phyloP scores from a whole-genome alignment of 2,113 vertebrate species.

The Perca fluviatilis region DNA sequence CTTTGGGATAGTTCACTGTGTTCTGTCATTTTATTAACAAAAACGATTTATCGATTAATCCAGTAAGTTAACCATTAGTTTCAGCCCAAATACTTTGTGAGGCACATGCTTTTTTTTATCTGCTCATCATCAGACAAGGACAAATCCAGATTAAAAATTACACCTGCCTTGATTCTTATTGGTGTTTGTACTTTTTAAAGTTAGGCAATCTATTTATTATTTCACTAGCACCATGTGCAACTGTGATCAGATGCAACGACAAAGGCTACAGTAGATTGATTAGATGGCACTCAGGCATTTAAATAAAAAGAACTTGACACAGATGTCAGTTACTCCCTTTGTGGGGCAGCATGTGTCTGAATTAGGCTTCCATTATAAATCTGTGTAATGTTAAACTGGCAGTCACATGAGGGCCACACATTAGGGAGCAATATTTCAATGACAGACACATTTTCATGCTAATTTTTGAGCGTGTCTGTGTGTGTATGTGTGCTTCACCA shows the following conservation, averaged over 20 bases:
- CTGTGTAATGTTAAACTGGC: conserved; percentile 34
- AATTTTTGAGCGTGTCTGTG: background rate
- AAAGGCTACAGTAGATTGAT: background rate
- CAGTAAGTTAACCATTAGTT: background rate
- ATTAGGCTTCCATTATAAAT: conserved; percentile 35
- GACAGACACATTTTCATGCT: conserved; percentile 47
- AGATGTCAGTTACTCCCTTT: conserved; percentile 38
- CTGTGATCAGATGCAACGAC: background rate
- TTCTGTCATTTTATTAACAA: conserved; percentile 2
- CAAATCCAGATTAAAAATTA: background rate
- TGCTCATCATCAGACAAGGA: background rate
- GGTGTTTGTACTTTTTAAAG: background rate
- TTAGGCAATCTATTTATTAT: background rate
- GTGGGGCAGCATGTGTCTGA: conserved; percentile 47
- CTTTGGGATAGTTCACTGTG: background rate
- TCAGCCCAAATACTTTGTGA: background rate
- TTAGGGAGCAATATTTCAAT: conserved; percentile 36
- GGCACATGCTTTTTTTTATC: background rate
- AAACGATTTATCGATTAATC: background rate
- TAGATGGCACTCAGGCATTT: conserved; percentile 8
- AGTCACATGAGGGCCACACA: conserved; percentile 14
- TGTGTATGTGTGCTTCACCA: conserved; percentile 23
- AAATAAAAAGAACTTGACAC: conserved; percentile 7
- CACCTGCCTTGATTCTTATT: background rate
- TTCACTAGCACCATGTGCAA: background rate